Evolutionary conservation across 2,113 vertebrate genomes (phyloP), one percentile per base, ranked within the genome.

Genomic region (Burhinus bistriatus): DNA sequence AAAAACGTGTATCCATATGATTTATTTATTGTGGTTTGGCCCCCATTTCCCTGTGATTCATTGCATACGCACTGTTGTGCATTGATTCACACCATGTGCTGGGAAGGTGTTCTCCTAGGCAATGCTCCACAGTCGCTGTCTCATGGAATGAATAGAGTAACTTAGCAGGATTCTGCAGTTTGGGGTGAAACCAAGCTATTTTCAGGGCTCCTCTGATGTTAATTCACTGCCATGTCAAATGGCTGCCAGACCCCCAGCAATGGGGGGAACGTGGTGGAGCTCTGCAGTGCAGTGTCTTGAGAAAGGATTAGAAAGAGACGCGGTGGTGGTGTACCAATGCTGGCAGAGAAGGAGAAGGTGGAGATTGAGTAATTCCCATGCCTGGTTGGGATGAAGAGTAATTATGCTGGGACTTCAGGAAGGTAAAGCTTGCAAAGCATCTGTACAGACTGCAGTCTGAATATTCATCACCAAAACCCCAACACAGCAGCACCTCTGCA

Each of bases 61-160:
- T 71, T 68, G 45, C 45, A 26, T 8, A 6, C 0, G 0, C 11
- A 15, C 34, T 29, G 27, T 36, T 22, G 6, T 61, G 34, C 38
- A 23, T 11, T 58, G 55, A 57, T 88, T 92, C 69, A 65, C 25
- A 61, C 25, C 0, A 0, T 1, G 1, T 32, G 13, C 18, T 75
- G 61, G 38, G 65, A 83, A 86, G 47, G 27, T 83, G 25, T 54
- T 90, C 81, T 91, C 16, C 69, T 0, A 0, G 65, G 49, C 58
- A 61, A 38, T 38, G 64, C 71, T 47, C 47, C 42, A 9, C 6
- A 4, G 36, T 51, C 1, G 2, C 59, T 75, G 17, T 61, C 59
- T 70, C 9, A 1, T 30, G 21, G 42, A 87, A 45, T 9, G 34
- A 49, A 66, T 44, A n/a, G 0, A 61, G 52, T 36, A 80, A 49